Base-by-base conservation (phyloP, 1,140 invertebrate species). In the Galleria mellonella region DNA sequence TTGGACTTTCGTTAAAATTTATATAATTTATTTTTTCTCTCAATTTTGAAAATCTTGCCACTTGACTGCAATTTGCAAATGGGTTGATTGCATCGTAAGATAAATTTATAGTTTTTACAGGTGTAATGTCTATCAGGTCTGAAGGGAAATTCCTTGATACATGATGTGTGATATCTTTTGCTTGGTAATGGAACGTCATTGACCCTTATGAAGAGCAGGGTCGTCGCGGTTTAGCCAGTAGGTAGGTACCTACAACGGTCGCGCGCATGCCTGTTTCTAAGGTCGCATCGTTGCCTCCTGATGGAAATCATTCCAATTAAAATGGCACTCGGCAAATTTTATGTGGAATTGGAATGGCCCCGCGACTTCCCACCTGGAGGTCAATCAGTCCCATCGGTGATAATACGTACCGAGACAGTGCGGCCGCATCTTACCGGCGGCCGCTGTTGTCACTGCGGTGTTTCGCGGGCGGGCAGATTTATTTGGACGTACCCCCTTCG, bases 401-500 rank as follows among this genome's bases (percentile, higher is more conserved):
- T 57, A 47, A 35, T 44, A 33, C 38, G 39, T 41, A 42, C 33
- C 48, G 56, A 68, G 67, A 66, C 60, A 36, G 44, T 64, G 65
- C 61, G 67, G 59, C 62, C 75, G 70, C 75, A 73, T 83, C 79
- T 83, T 81, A 76, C 70, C 73, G 73, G 51, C 66, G 65, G 69
- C 70, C 70, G 58, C 63, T 82, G 74, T 82, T 84, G 81, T 82
- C 81, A 79, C 74, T 84, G 74, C 76, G 77, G 76, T 84, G 77
- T 82, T 82, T 84, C 81, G 77, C 81, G 81, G 73, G 73, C 71
- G 77, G 75, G 81, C 75, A 81, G 81, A 82, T 84, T 84, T 82
- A 84, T 84, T 84, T 84, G 82, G 81, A 83, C 78, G 78, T 82
- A 74, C 75, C 63, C 74, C 73, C 71, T 65, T 67, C 58, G 65